Evolutionary conservation across 2,113 vertebrate species (phyloP).

Genomic region (Procapra przewalskii): DNA sequence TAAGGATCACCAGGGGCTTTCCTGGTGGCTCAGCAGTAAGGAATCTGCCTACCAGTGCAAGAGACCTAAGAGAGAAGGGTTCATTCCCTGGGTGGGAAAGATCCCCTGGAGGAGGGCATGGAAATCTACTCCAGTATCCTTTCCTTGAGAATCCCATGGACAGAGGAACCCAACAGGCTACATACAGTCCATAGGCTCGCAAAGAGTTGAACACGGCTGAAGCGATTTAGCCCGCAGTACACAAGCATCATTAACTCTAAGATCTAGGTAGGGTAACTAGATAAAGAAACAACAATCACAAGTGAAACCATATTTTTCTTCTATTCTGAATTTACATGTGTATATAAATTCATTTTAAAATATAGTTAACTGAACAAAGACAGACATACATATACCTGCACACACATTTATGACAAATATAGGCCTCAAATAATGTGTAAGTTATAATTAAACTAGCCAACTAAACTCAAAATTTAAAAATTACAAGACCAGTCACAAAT

Average conservation of each 20-base stretch:
- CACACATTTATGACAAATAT: neutral
- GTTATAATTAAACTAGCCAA: slow-evolving; percentile 9
- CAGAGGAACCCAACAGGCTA: neutral
- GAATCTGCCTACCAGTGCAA: neutral
- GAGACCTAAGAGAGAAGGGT: neutral
- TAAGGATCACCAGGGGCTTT: neutral
- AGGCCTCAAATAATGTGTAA: neutral
- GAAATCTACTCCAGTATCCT: neutral
- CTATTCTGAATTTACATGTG: neutral
- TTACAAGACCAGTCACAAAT: neutral
- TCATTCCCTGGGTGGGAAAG: neutral
- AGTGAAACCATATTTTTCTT: neutral
- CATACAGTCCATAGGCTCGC: accelerated
- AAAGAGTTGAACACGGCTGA: neutral
- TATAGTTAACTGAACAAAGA: neutral
- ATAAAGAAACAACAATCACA: neutral
- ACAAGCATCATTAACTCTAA: neutral
- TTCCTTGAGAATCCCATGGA: neutral
- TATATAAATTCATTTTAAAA: neutral
- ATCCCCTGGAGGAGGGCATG: neutral
- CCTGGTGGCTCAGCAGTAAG: neutral
- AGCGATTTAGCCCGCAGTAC: neutral
- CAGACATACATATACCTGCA: neutral
- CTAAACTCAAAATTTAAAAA: neutral
- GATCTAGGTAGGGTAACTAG: neutral